Percentiles rank a stretch among this genome's conserved stretches.
Evolutionary conservation across 92 coral and sea anemone genomes (phyloP).

Genomic region (Ricordea florida): DNA sequence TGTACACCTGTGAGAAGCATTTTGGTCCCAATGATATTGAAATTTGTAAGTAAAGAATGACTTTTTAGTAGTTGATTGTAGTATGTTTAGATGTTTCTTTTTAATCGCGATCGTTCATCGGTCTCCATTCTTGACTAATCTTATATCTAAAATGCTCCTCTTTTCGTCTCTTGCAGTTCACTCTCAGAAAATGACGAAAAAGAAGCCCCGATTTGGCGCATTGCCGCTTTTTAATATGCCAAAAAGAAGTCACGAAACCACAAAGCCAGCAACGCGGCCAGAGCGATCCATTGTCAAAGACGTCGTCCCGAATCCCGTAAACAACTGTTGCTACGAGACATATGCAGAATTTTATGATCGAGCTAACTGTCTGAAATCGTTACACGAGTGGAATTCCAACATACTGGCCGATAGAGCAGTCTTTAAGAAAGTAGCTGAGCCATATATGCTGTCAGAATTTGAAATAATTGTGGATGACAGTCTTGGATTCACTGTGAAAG

Average conservation of each 20-base stretch:
- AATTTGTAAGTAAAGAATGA: constrained; percentile 35
- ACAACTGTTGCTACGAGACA: constrained; percentile 19
- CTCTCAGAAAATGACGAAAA: constrained; percentile 31
- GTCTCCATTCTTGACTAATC: constrained; percentile 4
- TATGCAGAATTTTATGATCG: constrained; percentile 11
- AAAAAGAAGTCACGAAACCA: constrained; percentile 35
- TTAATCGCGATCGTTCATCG: not conserved
- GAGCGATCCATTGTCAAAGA: constrained; percentile 9
- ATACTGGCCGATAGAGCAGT: constrained; percentile 26
- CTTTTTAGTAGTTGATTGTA: not conserved
- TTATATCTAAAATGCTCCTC: not conserved
- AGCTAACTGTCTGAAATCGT: constrained; percentile 9
- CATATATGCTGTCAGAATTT: constrained; percentile 12
- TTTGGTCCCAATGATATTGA: constrained; percentile 26
- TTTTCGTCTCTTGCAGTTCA: constrained; percentile 24
- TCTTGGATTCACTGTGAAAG: constrained; percentile 51
- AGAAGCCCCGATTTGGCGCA: constrained; percentile 24
- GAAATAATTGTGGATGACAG: constrained; percentile 21
- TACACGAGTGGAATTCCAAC: constrained; percentile 36
- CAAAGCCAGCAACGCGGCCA: constrained; percentile 46
- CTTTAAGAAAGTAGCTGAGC: constrained; percentile 16
- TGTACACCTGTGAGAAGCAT: constrained; percentile 56
- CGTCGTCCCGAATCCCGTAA: not conserved
- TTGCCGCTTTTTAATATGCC: constrained; percentile 55
- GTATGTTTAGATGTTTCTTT: not conserved